Evolutionary conservation across 2,797 vertebrate species (phyloP).

Genomic region (Luscinia megarhynchos): DNA sequence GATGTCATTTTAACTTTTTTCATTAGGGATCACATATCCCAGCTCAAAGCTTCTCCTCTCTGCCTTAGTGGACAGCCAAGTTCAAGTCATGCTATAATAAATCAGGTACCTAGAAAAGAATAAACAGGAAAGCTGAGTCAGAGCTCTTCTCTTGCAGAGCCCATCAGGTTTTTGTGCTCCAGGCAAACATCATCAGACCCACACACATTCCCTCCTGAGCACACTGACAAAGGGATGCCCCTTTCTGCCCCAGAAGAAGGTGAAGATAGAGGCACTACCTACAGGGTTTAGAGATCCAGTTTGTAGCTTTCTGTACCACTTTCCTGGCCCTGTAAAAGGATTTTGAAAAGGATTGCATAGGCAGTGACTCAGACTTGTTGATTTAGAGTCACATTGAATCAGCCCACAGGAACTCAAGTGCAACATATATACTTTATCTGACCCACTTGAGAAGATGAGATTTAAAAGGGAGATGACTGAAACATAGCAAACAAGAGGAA

Average conservation of each 20-base stretch:
- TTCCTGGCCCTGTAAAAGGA: not conserved
- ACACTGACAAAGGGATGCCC: accelerated
- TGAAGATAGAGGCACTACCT: not conserved
- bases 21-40: not conserved
- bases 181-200: not conserved
- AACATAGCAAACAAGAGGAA: not conserved
- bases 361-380: constrained; percentile 33
- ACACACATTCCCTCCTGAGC: not conserved
- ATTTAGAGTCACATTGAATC: constrained; percentile 21
- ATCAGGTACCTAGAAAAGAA: not conserved
- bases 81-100: not conserved
- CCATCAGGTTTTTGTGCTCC: not conserved
- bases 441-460: not conserved
- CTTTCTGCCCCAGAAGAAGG: not conserved
- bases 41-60: not conserved
- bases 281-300: not conserved
- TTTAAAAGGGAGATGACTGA: constrained; percentile 42
- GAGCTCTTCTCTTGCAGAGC: not conserved
- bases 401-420: not conserved
- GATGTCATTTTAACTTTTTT: not conserved
- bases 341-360: not conserved
- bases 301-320: not conserved
- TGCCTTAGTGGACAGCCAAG: not conserved
- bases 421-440: not conserved
- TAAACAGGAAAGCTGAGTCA: constrained; percentile 3